Evolutionary conservation across 1,140 invertebrate genomes (phyloP).

Genomic region (Radopholus similis): DNA sequence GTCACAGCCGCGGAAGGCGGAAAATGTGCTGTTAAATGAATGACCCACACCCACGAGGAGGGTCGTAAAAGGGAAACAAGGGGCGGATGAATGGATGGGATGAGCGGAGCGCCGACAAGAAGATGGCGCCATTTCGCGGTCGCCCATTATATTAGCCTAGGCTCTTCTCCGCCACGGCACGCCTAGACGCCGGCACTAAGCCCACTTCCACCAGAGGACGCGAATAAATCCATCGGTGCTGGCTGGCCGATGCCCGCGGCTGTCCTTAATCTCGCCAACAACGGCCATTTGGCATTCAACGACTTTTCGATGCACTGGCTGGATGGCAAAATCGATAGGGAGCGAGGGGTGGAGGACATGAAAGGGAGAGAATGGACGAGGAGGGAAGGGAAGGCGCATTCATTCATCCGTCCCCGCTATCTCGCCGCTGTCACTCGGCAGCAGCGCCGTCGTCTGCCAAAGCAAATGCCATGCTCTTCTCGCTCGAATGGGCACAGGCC

Average conservation of each 20-base stretch:
- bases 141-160: too few species aligned
- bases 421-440: not conserved
- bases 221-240: not conserved
- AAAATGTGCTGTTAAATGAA: too few species aligned
- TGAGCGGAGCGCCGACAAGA: too few species aligned
- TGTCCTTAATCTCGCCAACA: too few species aligned
- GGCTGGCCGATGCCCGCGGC: not conserved
- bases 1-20: too few species aligned
- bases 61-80: too few species aligned
- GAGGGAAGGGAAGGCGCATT: not conserved
- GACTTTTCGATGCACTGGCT: not conserved
- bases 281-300: not conserved
- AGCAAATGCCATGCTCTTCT: not conserved
- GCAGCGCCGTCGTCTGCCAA: not conserved
- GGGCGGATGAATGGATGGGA: too few species aligned
- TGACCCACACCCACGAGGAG: too few species aligned
- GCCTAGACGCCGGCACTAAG: too few species aligned
- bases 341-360: not conserved
- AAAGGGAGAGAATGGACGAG: not conserved
- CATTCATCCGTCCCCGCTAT: not conserved
- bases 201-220: not conserved
- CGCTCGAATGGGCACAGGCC: not conserved
- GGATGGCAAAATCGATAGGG: slow-evolving; percentile 1
- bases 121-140: too few species aligned
- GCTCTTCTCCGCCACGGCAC: too few species aligned